These are phyloP conservation scores for Helicorthomorpha holstii DNA, from an alignment of 1,140 invertebrate genomes.

Conservation along the genomic window DNA sequence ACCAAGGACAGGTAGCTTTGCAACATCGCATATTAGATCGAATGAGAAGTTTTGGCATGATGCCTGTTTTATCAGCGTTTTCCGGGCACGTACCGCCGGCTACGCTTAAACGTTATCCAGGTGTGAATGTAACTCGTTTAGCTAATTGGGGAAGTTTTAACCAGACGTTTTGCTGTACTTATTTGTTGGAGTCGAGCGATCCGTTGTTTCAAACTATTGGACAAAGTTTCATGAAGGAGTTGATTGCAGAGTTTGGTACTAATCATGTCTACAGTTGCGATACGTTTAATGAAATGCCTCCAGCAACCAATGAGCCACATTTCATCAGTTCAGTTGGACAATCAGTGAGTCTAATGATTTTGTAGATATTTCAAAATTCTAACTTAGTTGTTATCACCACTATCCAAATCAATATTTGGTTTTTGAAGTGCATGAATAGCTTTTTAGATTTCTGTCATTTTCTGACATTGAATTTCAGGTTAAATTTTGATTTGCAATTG, in stretches of 20 bases:
- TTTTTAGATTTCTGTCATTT: too few species aligned
- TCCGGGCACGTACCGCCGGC: constrained; percentile 68
- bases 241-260: constrained; percentile 48
- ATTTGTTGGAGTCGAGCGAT: constrained; percentile 1
- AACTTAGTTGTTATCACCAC: too few species aligned
- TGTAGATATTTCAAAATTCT: too few species aligned
- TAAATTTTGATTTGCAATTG: too few species aligned
- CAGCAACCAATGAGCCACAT: constrained; percentile 34
- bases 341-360: too few species aligned
- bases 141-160: constrained; percentile 4
- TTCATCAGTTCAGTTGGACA: constrained; percentile 47
- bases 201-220: constrained; percentile 5
- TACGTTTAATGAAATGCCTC: constrained; percentile 70
- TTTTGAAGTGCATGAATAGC: too few species aligned
- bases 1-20: constrained; percentile 41
- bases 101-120: constrained; percentile 32
- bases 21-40: constrained; percentile 58
- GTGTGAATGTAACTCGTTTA: constrained; percentile 3
- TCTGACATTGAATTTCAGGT: too few species aligned
- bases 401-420: too few species aligned
- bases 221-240: constrained; percentile 22
- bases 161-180: not conserved
- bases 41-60: constrained; percentile 68
- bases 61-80: constrained; percentile 71
- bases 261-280: constrained; percentile 79